Conservation (phyloP, 2,113 vertebrate genomes). For the cattle (Bos taurus) region DNA sequence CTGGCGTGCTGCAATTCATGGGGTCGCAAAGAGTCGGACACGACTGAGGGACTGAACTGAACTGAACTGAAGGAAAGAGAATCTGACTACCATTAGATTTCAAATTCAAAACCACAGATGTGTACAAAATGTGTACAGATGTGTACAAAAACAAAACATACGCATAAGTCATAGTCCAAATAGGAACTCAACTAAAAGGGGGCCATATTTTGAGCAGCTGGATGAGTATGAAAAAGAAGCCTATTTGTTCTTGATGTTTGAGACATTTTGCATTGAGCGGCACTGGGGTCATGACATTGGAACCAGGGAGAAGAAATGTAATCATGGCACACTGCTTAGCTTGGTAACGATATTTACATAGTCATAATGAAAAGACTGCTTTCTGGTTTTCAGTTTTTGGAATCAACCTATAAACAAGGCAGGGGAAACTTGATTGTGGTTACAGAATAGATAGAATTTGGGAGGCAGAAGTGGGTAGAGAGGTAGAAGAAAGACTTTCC, state of each 20-base stretch:
- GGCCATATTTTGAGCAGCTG: background rate
- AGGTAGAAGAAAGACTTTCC: background rate
- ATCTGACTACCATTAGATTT: background rate
- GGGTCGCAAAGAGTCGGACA: no score
- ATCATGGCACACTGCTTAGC: background rate
- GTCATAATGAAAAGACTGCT: background rate
- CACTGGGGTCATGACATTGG: background rate
- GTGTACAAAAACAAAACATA: background rate
- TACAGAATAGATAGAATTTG: background rate
- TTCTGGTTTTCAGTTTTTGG: constrained; percentile 56
- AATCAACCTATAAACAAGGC: constrained; percentile 55
- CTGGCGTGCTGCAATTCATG: no score
- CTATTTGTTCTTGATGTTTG: background rate
- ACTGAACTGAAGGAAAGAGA: background rate
- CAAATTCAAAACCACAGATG: background rate
- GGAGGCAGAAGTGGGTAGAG: background rate
- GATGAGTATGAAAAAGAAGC: background rate
- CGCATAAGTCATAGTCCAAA: background rate
- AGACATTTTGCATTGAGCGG: background rate
- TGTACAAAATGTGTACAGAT: background rate
- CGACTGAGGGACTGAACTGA: no score
- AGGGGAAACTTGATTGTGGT: constrained; percentile 11
- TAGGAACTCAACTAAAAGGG: background rate
- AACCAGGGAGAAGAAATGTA: background rate
- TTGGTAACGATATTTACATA: constrained; percentile 38